These are phyloP conservation scores for Acrobasis repandana DNA, from an alignment of 2,888 invertebrate species.

Conservation along the genomic window DNA sequence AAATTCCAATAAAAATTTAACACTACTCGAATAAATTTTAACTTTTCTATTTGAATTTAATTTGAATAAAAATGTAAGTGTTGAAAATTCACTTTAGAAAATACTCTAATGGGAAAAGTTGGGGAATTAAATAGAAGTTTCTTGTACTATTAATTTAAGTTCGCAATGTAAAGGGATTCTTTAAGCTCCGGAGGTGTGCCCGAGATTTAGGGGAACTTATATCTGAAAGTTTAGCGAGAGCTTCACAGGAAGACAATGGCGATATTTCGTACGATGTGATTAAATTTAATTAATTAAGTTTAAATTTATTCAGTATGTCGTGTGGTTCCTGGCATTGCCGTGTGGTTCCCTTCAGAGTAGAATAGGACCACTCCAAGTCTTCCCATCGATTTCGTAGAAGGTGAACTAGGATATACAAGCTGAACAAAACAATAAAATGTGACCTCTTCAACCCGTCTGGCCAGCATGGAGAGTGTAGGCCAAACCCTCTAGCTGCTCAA, in stretches of 20 bases:
- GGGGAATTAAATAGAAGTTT: conserved; percentile 2
- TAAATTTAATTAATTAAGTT: not conserved
- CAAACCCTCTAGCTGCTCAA: too few relatives aligned
- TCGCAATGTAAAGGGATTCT: conserved; percentile 8
- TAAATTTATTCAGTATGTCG: too few relatives aligned
- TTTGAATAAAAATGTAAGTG: conserved; percentile 8
- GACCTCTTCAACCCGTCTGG: too few relatives aligned
- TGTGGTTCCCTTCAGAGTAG: too few relatives aligned
- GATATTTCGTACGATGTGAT: not conserved
- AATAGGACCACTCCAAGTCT: too few relatives aligned
- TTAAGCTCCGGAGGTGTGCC: conserved; percentile 5
- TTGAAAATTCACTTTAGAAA: conserved; percentile 18
- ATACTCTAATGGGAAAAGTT: conserved; percentile 18
- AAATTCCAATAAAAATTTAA: not conserved
- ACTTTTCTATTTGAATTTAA: not conserved
- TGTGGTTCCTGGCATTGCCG: too few relatives aligned
- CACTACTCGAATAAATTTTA: not conserved
- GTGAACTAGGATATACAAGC: too few relatives aligned
- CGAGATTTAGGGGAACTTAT: not conserved
- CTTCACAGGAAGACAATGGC: not conserved
- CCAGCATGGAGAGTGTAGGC: too few relatives aligned
- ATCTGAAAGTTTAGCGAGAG: not conserved
- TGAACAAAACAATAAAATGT: too few relatives aligned
- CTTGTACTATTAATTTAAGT: conserved; percentile 16
- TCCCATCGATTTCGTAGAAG: too few relatives aligned